Evolutionary conservation across 1,140 invertebrate species (phyloP), one percentile per base, ranked within the genome.

Genomic region (Cotesia chilonis): DNA sequence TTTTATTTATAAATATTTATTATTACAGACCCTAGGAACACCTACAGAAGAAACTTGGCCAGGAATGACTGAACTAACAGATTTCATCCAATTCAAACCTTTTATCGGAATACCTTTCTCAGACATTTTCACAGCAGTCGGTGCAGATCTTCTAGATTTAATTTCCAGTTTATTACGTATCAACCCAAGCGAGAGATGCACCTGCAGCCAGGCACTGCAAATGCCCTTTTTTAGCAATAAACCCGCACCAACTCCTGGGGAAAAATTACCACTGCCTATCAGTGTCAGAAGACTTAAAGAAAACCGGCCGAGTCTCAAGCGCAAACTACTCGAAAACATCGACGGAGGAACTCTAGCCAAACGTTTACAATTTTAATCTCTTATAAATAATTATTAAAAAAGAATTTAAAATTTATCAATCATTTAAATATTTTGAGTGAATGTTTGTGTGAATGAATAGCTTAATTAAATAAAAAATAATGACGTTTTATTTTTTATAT

Each of bases 121-220:
- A 70, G 92, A 97, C 77, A 98, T 99, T 78, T 99, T 99, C 81
- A 97, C 95, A 51, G 98, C 98, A 5, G 97, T 97, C 12, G 90
- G 91, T 9, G 94, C 98, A 87, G 98, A 99, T 88, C 87, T 99
- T n/a, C 82, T 99, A 4, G 90, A 94, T 75, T 84, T 99, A 47
- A 87, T 99, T 65, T 90, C 91, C 60, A 91, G 89, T 55, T 87
- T 98, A 66, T 88, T 99, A 0, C 88, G 90, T 12, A 89, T 99
- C 74, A 94, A 97, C 89, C 98, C 98, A 4, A 84, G 93, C 0
- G 91, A 92, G 64, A 89, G 98, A 74, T 94, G 93, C 79, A 92
- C 91, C 35, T 96, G 95, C 78, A 92, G 92, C 36, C 90, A 94
- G 78, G 93, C 93, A 0, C 84, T 97, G 9, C 90, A 94, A 79